Percentiles rank a stretch among this genome's conserved stretches.
phyloP scores from a whole-genome alignment of 2,113 vertebrate genomes.

The Gorsachius goisagi region DNA sequence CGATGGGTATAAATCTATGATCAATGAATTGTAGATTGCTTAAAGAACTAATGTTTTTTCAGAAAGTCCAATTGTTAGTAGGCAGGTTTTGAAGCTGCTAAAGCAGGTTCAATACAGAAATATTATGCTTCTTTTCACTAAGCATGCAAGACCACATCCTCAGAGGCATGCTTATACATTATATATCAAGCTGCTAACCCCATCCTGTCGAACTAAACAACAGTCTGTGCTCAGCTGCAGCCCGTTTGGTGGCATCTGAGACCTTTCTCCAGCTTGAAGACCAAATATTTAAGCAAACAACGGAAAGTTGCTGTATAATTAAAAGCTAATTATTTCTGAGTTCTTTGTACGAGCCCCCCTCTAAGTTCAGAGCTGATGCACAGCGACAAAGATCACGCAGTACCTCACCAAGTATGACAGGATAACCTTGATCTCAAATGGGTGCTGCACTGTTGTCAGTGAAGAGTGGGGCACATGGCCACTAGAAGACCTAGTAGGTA shows the following conservation, averaged over 20 bases:
- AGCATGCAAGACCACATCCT: background rate
- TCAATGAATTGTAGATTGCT: background rate
- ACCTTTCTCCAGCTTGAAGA: background rate
- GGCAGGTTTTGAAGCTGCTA: background rate
- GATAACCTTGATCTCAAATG: background rate
- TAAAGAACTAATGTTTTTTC: background rate
- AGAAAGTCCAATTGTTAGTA: background rate
- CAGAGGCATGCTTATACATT: background rate
- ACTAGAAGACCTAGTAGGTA: background rate
- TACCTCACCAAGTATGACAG: background rate
- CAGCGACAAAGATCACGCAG: background rate
- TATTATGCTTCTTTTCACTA: background rate
- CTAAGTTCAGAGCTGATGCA: background rate
- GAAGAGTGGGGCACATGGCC: background rate
- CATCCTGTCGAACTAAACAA: conserved; percentile 5
- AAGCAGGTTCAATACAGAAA: background rate
- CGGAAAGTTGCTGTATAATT: background rate
- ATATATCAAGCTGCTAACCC: background rate
- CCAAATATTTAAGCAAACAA: background rate
- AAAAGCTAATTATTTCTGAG: background rate
- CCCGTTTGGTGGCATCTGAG: background rate
- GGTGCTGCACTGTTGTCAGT: background rate
- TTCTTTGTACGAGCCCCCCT: background rate
- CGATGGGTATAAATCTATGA: background rate
- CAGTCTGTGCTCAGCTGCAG: background rate